Base-by-base conservation (phyloP, 2,797 vertebrate species). In the Sphenopsis melanotis region DNA sequence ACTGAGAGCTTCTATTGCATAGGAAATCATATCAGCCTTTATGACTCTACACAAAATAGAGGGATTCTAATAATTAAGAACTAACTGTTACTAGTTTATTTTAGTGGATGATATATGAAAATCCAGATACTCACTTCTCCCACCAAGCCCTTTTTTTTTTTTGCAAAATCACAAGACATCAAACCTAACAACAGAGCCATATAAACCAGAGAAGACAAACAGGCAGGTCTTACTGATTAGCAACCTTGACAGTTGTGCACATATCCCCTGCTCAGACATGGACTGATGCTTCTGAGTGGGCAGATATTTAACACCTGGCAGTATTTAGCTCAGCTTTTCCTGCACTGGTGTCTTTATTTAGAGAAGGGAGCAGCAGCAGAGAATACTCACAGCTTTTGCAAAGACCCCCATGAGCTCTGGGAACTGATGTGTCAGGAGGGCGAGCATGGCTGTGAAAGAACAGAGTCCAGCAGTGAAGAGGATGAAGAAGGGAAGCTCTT, bases 361-460 rank as follows among this genome's bases (percentile, higher is more conserved):
- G 26, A 59, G 68, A 77, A 65, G 42, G 60, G 23, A 95, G 53
- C 22, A 53, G 74, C n/a, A 59, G 36, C 59, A 94, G 34, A 41
- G 59, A 75, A 97, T 94, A 99, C 99, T 99, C 97, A 99, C 99
- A 87, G 99, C 99, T 98, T 99, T 99, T 95, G 99, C 99, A 5
- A 99, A 99, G 97, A 99, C 99, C 57, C 99, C 99, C 99, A 99
- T 99, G 90, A 99, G 99, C 91, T 99, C 99, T 13, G 99, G 99
- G 94, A 99, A 99, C 98, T 99, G 99, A 97, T 99, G 99, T 96
- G 99, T 99, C 98, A 99, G 98, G 95, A 99, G 99, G 64, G 99
- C 99, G 68, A 99, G 96, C 99, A 99, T 99, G 97, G 99, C 99
- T 87, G 99, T 99, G 98, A 99, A 99, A 94, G 99, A 99, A 96